Evolutionary conservation across 2,113 vertebrate species (phyloP), one percentile per base, ranked within the genome.

Genomic region (Anseranas semipalmata): DNA sequence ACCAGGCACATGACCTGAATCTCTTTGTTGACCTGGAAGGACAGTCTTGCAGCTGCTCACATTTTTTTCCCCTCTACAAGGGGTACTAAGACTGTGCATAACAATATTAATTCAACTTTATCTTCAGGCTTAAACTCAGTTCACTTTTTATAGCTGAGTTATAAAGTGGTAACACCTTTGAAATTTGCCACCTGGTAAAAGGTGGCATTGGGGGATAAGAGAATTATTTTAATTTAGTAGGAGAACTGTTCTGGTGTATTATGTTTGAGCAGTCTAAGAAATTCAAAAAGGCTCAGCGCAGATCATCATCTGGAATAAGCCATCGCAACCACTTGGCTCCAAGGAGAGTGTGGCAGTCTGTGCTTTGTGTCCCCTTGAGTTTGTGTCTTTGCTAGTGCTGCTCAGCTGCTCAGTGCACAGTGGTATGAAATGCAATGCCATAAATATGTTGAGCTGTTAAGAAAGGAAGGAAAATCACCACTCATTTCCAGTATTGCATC

Each of bases 341-440:
- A 41, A 88, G 18, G 75, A 83, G 53, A 72, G 33, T 32, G 11
- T 24, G 30, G 21, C 75, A 32, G 7, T 39, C 62, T 82, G 15
- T 65, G 11, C 11, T 85, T 67, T 50, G 12, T 65, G 50, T 41
- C 37, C 9, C 28, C 50, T 28, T 5, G 28, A 48, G 8, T 20
- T 39, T 45, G 5, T 37, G n/a, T 43, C 41, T 94, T 66, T 62
- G 32, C 46, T 74, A 33, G 32, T 2, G 0, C 22, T 79, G 55
- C 28, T 82, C 22, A 60, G 43, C 21, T 75, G 30, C 17, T 39
- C n/a, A 22, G 20, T 53, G 41, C 28, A 37, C 1, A 1, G 4
- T 52, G 6, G 8, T 83, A n/a, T 0, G 0, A 30, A 88, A 25
- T 22, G 17, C 3, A 41, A 9, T 12, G 16, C 8, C 19, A 15